phyloP scores from a whole-genome alignment of 92 coral and sea anemone genomes.

The Porites divaricata region DNA sequence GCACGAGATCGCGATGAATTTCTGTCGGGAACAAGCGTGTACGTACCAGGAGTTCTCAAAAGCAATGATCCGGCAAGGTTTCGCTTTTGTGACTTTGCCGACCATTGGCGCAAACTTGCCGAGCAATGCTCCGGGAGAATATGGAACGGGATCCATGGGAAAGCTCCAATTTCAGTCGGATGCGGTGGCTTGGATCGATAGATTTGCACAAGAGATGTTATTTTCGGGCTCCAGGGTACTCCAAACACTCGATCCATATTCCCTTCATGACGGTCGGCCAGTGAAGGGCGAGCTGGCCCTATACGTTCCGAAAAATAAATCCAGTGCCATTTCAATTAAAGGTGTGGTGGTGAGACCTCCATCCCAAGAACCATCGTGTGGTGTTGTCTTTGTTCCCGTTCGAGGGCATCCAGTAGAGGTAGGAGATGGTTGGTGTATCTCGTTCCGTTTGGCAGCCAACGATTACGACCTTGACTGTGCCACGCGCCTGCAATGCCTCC shows the following conservation, averaged over 20 bases:
- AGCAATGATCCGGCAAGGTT: neutral
- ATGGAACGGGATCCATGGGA: neutral
- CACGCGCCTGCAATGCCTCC: slow-evolving; percentile 4
- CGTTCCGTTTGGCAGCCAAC: neutral
- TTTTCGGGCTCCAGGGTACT: neutral
- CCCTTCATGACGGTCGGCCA: neutral
- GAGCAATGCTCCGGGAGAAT: neutral
- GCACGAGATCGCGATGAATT: neutral
- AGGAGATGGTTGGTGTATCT: neutral
- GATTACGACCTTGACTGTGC: neutral
- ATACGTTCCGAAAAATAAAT: slow-evolving; percentile 1
- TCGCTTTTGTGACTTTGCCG: neutral
- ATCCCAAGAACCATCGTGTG: neutral
- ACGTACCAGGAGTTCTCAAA: neutral
- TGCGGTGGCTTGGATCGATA: neutral
- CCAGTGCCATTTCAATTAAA: neutral
- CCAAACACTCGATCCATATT: neutral
- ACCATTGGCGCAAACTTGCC: neutral
- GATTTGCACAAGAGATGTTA: neutral
- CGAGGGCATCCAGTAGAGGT: neutral
- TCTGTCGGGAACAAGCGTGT: neutral
- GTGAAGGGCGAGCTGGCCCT: neutral
- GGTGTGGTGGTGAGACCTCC: neutral
- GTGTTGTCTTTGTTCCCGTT: neutral
- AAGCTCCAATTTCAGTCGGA: slow-evolving; percentile 7